Evolutionary conservation across 30 jellyfish, hydroid and myxozoan genomes (phyloP), one percentile per base, ranked within the genome.

Genomic region (Hydra vulgaris): DNA sequence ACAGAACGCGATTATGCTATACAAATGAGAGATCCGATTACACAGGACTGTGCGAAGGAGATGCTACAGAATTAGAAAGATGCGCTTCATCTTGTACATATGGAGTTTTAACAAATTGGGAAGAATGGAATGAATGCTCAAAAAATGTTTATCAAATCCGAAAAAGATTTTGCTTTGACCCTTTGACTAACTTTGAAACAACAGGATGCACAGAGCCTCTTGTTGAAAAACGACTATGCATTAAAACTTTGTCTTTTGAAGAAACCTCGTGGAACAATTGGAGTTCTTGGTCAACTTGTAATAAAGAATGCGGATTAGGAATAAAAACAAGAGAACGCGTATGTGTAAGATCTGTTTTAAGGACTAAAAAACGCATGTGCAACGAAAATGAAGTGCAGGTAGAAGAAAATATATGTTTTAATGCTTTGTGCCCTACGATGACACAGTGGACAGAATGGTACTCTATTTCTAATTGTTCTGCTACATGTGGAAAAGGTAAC

Each of bases 201-300:
- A 72, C 53, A 24, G 74, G 84, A 21, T 94, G 99, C 69, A 55
- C n/a, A 22, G 96, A 82, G 26, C 73, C 82, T 17, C 85, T 89
- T 15, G 66, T 79, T 27, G 99, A 94, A 54, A 84, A 66, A 12
- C 74, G 78, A 19, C 24, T 76, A 7, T 94, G 99, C 54, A 79
- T 77, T 20, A 69, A 75, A 4, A 74, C 54, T 26, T 78, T 93
- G 0, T 92, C 95, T 78, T 77, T 70, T 24, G 70, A 84, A 40
- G 78, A 87, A 79, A 95, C 95, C 0, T 92, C 85, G n/a, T 94
- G 99, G 99, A 78, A 87, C 17, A 25, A 73, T 12, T 94, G 99
- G 99, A 78, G 95, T 15, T 76, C 83, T 21, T 94, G 99, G 99
- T 79, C 96, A 20, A 88, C 86, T 8, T 94, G 99, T 54, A 80